phyloP scores from a whole-genome alignment of 2,113 vertebrate species.

The Ciconia boyciana region DNA sequence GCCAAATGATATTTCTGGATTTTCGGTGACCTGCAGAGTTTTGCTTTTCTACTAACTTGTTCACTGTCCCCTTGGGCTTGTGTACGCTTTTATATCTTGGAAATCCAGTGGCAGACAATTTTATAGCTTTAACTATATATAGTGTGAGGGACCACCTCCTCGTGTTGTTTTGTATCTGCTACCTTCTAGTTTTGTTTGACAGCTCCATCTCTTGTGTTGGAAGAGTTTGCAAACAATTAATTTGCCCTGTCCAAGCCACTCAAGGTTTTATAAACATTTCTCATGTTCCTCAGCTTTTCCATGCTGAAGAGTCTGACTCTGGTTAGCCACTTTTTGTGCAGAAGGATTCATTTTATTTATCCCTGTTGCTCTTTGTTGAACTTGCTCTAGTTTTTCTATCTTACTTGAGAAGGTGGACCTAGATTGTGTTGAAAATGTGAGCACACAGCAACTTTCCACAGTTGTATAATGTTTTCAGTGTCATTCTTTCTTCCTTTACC shows the following conservation, averaged over 20 bases:
- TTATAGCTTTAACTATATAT: not conserved
- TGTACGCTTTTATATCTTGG: not conserved
- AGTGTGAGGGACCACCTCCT: not conserved
- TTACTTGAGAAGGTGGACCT: not conserved
- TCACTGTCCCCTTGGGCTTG: not conserved
- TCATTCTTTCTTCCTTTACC: not conserved
- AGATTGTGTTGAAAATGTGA: not conserved
- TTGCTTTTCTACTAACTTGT: not conserved
- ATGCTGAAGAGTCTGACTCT: not conserved
- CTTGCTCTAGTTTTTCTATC: not conserved
- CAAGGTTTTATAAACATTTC: not conserved
- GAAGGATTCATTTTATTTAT: not conserved
- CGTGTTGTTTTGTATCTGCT: not conserved
- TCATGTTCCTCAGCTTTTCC: not conserved
- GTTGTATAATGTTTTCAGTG: not conserved
- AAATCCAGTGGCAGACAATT: not conserved
- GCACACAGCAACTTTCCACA: not conserved
- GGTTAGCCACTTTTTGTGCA: not conserved
- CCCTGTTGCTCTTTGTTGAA: not conserved
- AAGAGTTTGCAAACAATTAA: not conserved
- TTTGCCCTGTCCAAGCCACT: not conserved
- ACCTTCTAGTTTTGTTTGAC: not conserved
- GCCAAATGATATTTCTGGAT: not conserved
- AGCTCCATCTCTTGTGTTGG: not conserved
- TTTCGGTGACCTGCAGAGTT: not conserved